These are phyloP conservation scores for Cliona cf. orientalis DNA, from an alignment of 37 sponge, comb jelly and placozoan genomes.

Conservation along the genomic window DNA sequence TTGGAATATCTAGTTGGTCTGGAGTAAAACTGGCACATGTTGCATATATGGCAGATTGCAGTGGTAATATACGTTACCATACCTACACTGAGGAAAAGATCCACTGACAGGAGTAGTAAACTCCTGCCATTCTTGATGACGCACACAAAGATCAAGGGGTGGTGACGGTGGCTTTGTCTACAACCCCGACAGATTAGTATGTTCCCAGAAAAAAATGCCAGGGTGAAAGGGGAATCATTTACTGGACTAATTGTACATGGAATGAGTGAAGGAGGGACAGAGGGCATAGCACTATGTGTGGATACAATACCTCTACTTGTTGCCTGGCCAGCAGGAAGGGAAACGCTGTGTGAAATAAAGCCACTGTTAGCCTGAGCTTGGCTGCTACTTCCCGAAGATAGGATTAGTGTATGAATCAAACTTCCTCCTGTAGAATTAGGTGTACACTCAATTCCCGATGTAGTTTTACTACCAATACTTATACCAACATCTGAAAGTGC, in stretches of 20 bases:
- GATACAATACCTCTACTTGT: too few species aligned
- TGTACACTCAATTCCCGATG: too few species aligned
- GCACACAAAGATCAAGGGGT: conserved; percentile 41
- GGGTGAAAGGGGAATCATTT: conserved; percentile 13
- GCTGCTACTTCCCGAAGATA: too few species aligned
- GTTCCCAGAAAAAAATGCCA: conserved; percentile 30
- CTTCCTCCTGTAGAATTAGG: too few species aligned
- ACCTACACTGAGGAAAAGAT: not conserved
- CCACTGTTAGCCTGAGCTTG: too few species aligned
- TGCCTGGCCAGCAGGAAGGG: too few species aligned
- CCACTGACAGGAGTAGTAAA: conserved; percentile 5
- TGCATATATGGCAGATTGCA: not conserved
- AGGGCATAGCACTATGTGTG: not conserved
- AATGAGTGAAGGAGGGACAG: not conserved
- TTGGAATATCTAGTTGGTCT: not conserved
- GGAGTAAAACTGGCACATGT: conserved; percentile 15
- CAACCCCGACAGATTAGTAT: conserved; percentile 38
- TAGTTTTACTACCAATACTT: too few species aligned
- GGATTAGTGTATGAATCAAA: too few species aligned
- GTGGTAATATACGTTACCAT: conserved; percentile 27
- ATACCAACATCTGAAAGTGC: too few species aligned
- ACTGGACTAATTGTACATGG: not conserved
- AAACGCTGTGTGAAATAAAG: too few species aligned
- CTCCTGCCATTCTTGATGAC: conserved; percentile 42
- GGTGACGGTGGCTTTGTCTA: conserved; percentile 6